Percentiles rank a stretch among this genome's conserved stretches.
These are phyloP conservation scores for Formica aserva DNA, from an alignment of 2,888 invertebrate species.

Conservation along the genomic window DNA sequence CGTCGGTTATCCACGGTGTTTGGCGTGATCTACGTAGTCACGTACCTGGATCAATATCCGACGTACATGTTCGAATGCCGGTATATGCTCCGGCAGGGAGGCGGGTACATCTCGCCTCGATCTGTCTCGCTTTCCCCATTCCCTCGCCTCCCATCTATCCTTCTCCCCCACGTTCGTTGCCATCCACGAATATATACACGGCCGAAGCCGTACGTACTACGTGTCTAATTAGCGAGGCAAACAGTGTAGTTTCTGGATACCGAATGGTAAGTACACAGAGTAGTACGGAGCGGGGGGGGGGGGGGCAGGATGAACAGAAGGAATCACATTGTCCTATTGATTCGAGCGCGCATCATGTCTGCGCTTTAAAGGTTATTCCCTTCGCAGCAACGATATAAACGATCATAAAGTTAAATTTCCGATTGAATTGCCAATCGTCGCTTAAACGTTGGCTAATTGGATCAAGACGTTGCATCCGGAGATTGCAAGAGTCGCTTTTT, in stretches of 20 bases:
- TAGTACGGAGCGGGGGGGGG: slow-evolving; percentile 15
- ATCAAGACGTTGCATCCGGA: slow-evolving; percentile 15
- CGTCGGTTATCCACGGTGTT: slow-evolving; percentile 75
- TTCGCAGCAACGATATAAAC: neutral
- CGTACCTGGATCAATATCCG: slow-evolving; percentile 74
- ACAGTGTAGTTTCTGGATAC: slow-evolving; percentile 80
- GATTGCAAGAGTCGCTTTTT: neutral
- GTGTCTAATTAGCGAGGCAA: slow-evolving; percentile 84
- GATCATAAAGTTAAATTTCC: slow-evolving; percentile 2
- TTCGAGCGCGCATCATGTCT: neutral
- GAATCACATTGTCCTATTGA: slow-evolving; percentile 53
- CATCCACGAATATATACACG: slow-evolving; percentile 55
- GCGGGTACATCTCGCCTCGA: slow-evolving; percentile 55
- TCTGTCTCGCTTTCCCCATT: slow-evolving; percentile 1
- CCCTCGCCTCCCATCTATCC: neutral
- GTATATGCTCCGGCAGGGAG: slow-evolving; percentile 51
- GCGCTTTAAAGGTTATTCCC: slow-evolving; percentile 47
- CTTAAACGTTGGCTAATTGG: slow-evolving; percentile 34
- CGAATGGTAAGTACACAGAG: slow-evolving; percentile 70
- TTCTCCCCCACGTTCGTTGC: slow-evolving; percentile 30
- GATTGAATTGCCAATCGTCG: slow-evolving; percentile 28
- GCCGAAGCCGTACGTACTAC: slow-evolving; percentile 68
- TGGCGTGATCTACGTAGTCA: slow-evolving; percentile 76
- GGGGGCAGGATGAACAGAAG: slow-evolving; percentile 3
- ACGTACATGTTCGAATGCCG: slow-evolving; percentile 69